phyloP scores from a whole-genome alignment of 2,797 vertebrate species.

The Kryptopterus vitreolus region DNA sequence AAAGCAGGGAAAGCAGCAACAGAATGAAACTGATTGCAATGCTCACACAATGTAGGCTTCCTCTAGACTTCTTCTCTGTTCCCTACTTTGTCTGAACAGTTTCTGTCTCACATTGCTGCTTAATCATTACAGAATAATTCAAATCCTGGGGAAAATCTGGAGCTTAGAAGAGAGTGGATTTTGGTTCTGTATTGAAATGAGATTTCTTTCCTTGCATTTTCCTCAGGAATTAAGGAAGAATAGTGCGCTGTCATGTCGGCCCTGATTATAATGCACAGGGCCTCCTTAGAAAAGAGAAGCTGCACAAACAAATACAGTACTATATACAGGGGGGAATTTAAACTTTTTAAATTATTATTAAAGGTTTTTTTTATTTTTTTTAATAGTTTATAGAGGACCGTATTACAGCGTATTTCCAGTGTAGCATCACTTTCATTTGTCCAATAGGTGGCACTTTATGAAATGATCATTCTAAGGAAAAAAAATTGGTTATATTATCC shows the following conservation, averaged over 20 bases:
- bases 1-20: background rate
- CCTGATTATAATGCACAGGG: too few relatives aligned
- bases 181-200: background rate
- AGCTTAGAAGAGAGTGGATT: background rate
- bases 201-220: background rate
- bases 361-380: too few relatives aligned
- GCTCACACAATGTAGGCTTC: background rate
- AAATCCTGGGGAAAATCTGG: background rate
- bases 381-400: too few relatives aligned
- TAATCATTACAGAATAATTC: constrained; percentile 1
- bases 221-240: background rate
- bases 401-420: too few relatives aligned
- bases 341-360: too few relatives aligned
- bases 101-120: background rate
- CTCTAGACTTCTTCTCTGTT: background rate
- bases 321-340: background rate
- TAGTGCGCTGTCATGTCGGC: background rate
- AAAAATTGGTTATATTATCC: too few relatives aligned
- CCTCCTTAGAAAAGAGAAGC: background rate
- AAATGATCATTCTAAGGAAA: too few relatives aligned
- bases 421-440: too few relatives aligned
- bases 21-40: background rate
- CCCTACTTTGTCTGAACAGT: background rate
- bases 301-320: background rate
- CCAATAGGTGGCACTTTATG: too few relatives aligned